Evolutionary conservation across 2,797 vertebrate species (phyloP).

Genomic region (Microtus agrestis): DNA sequence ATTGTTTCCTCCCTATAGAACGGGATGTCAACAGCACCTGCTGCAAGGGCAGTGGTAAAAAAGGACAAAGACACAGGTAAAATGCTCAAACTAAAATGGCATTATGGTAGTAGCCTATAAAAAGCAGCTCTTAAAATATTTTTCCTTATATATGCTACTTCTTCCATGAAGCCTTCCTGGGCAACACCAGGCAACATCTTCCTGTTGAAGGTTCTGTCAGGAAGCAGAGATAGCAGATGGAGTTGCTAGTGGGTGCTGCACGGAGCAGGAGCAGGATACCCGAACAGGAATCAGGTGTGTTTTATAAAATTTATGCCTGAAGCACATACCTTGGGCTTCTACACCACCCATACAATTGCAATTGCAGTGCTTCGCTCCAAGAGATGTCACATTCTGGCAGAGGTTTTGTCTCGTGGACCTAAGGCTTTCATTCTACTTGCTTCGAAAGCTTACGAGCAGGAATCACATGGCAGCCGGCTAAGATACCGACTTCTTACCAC

Average conservation of each 20-base stretch:
- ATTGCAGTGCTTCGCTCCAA: neutral
- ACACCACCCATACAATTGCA: neutral
- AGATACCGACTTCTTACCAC: neutral
- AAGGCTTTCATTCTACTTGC: neutral
- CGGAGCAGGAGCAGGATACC: neutral
- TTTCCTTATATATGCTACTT: neutral
- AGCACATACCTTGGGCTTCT: neutral
- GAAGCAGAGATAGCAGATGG: neutral
- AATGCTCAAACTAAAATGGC: neutral
- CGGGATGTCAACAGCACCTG: neutral
- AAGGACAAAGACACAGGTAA: neutral
- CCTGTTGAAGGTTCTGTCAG: neutral
- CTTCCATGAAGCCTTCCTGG: neutral
- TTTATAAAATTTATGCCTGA: neutral
- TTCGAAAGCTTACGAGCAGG: neutral
- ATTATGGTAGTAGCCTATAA: neutral
- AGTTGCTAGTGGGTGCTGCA: neutral
- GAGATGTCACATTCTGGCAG: neutral
- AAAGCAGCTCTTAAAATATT: neutral
- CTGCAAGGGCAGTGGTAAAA: neutral
- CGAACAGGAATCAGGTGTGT: neutral
- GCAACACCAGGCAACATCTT: neutral
- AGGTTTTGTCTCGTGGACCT: constrained; percentile 12
- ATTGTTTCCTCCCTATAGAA: neutral
- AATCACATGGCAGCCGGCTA: neutral